Conservation (phyloP, 2,797 vertebrate species). For the Halcyon badia region DNA sequence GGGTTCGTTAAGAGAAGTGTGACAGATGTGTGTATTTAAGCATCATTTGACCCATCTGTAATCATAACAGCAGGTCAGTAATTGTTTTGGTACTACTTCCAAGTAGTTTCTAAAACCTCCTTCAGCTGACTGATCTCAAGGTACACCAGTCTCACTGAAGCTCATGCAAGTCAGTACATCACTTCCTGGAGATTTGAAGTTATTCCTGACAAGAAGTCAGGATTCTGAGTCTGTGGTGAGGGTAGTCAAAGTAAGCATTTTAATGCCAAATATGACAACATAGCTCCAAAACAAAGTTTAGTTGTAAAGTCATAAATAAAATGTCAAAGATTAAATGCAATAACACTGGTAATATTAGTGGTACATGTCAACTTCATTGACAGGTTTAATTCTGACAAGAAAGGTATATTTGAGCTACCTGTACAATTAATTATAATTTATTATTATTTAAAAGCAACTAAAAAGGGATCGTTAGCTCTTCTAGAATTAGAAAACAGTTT, state of each 20-base stretch:
- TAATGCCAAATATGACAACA: neutral
- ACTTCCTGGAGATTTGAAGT: neutral
- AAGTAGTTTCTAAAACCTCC: neutral
- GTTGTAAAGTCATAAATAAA: neutral
- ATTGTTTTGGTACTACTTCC: neutral
- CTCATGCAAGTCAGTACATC: neutral
- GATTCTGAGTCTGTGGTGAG: neutral
- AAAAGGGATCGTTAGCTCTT: neutral
- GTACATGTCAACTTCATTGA: neutral
- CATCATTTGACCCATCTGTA: neutral
- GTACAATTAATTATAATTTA: neutral
- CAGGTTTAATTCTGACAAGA: neutral
- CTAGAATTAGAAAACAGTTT: neutral
- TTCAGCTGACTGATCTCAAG: accelerated
- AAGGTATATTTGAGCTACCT: neutral
- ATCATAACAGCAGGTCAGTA: neutral
- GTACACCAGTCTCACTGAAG: accelerated
- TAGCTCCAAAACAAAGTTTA: neutral
- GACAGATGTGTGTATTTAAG: neutral
- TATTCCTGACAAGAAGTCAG: neutral
- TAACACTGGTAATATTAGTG: neutral
- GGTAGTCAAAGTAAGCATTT: neutral
- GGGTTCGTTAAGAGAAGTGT: neutral
- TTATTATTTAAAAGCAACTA: neutral
- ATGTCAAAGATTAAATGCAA: neutral